Percentiles rank a stretch among this genome's conserved stretches.
phyloP scores from a whole-genome alignment of 2,113 vertebrate species.

The Zingel zingel region DNA sequence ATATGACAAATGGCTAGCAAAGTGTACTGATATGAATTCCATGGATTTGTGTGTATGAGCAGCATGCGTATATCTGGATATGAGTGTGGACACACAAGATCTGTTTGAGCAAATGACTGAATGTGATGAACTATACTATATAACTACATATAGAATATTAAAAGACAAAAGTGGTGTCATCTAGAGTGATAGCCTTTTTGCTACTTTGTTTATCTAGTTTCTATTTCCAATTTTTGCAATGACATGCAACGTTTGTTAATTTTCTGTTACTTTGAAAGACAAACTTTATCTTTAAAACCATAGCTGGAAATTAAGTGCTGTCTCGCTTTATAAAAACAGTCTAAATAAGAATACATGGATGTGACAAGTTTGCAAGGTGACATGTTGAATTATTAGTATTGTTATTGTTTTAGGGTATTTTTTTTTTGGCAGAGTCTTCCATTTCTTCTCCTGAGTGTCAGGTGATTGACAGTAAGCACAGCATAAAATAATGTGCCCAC shows the following conservation, averaged over 20 bases:
- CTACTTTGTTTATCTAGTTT: constrained; percentile 17
- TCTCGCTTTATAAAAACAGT: constrained; percentile 39
- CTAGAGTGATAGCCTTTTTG: constrained; percentile 1
- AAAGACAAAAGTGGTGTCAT: constrained; percentile 11
- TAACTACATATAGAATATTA: background rate
- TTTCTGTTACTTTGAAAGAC: constrained; percentile 39
- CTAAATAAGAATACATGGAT: constrained; percentile 48
- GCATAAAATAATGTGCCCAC: constrained; percentile 58
- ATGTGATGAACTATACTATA: constrained; percentile 3
- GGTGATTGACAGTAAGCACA: constrained; percentile 72
- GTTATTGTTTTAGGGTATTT: constrained; percentile 73
- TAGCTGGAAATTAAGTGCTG: constrained; percentile 48
- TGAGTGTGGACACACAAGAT: constrained; percentile 15
- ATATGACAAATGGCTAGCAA: constrained; percentile 32
- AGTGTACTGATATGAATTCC: constrained; percentile 15
- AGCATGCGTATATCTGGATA: constrained; percentile 1
- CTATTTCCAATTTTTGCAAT: constrained; percentile 23
- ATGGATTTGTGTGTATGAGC: constrained; percentile 16
- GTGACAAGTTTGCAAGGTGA: constrained; percentile 67
- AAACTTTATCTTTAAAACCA: constrained; percentile 38
- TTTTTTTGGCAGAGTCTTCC: constrained; percentile 67
- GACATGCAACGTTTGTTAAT: constrained; percentile 27
- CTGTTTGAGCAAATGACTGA: constrained; percentile 18
- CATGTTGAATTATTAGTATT: constrained; percentile 66
- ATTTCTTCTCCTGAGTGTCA: constrained; percentile 59